phyloP scores from a whole-genome alignment of 1,140 invertebrate species.

The Brachionus manjavacas region DNA sequence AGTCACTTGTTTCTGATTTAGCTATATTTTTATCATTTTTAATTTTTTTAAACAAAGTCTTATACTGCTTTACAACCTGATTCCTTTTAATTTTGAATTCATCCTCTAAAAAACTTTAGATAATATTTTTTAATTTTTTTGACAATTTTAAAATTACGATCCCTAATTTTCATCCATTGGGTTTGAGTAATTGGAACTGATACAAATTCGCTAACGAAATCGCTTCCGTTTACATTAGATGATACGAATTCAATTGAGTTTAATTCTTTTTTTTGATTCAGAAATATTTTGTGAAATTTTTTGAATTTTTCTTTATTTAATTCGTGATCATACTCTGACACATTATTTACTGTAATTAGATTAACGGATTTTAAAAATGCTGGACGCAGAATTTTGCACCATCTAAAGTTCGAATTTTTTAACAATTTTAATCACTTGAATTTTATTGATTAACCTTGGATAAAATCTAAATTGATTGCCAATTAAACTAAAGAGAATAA shows the following conservation, averaged over 20 bases:
- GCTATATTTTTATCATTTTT: not conserved
- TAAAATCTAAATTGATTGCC: constrained; percentile 26
- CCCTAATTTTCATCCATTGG: constrained; percentile 40
- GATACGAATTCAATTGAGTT: constrained; percentile 18
- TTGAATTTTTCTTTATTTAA: not conserved
- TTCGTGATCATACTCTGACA: constrained; percentile 12
- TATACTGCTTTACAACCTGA: constrained; percentile 18
- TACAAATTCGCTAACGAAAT: not conserved
- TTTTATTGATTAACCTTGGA: not conserved
- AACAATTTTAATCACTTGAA: not conserved
- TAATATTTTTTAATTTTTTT: not conserved
- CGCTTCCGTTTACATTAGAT: not conserved
- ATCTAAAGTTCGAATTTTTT: not conserved
- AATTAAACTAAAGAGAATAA: constrained; percentile 4
- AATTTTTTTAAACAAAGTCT: not conserved
- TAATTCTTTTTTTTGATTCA: not conserved
- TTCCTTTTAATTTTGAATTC: constrained; percentile 15
- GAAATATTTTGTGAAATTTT: not conserved
- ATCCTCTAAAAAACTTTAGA: not conserved
- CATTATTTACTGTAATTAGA: constrained; percentile 25
- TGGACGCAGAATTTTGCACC: constrained; percentile 39
- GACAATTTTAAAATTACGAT: not conserved
- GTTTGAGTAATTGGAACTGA: constrained; percentile 6
- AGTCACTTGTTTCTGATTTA: constrained; percentile 8
- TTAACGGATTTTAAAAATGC: constrained; percentile 3